These are phyloP conservation scores for Sphenopsis melanotis DNA, from an alignment of 2,797 vertebrate genomes.

Conservation along the genomic window DNA sequence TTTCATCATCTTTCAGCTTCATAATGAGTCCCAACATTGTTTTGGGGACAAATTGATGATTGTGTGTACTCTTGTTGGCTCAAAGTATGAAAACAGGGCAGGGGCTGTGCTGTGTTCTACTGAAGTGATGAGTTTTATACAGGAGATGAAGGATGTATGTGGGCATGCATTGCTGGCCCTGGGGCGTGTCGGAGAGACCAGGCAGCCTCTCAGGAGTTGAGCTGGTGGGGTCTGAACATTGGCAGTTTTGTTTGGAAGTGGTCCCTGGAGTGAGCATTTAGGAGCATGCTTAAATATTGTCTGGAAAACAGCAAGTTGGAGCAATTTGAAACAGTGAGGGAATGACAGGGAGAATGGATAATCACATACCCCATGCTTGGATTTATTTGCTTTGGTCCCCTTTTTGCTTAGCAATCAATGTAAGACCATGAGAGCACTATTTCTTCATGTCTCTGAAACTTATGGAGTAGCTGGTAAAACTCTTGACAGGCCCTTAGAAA, in stretches of 20 bases:
- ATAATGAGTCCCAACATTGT: not conserved
- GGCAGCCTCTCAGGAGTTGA: not conserved
- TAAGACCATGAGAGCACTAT: rapidly evolving
- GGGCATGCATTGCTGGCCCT: not conserved
- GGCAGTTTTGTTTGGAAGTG: not conserved
- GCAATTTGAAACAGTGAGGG: not conserved
- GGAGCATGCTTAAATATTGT: not conserved
- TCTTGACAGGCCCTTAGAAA: not conserved
- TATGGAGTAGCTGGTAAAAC: not conserved
- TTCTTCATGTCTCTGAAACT: not conserved
- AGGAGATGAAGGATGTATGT: rapidly evolving
- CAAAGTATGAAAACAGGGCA: not conserved
- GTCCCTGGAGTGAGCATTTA: not conserved
- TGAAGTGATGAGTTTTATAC: not conserved
- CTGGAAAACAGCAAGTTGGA: not conserved
- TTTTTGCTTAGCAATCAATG: not conserved
- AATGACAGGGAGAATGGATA: not conserved
- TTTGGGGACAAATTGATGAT: not conserved
- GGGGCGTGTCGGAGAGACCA: rapidly evolving
- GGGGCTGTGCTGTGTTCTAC: not conserved
- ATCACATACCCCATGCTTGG: not conserved
- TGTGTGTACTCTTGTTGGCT: not conserved
- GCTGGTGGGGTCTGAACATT: not conserved
- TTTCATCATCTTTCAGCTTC: not conserved
- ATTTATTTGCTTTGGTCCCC: not conserved